Base-by-base conservation (phyloP, 2,113 vertebrate species). In the Apteryx mantelli region DNA sequence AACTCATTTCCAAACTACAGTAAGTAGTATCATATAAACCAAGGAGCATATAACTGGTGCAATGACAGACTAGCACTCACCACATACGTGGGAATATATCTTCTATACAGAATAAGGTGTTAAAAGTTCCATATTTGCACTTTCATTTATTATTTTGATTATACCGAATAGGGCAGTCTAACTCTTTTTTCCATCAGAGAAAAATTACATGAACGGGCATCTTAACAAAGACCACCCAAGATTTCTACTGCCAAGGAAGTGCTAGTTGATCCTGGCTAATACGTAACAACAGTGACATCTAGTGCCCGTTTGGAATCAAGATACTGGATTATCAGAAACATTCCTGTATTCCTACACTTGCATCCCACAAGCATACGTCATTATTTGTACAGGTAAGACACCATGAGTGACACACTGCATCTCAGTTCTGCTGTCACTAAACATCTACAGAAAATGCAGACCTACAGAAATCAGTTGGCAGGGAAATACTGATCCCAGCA, bases 261-360 rank as follows among this genome's bases (percentile, higher is more conserved):
- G 0, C 55, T 16, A 32, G 6, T 6, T 16, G 71, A 19, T 63
- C 84, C n/a, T 16, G 53, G 50, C 6, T 75, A 20, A 46, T 1
- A 6, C 93, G 69, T 44, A 73, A 69, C 89, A 94, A 90, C 74
- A 97, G 64, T 79, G 97, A 94, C 97, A 96, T 68, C 97, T 97
- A 97, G 82, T 5, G 97, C 42, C 32, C 9, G 1, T 24, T 38
- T 82, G 34, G 5, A 40, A 85, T 22, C 50, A 15, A 61, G 50
- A 22, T 2, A 1, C 15, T 4, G 38, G 4, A 53, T 55, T 6
- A 28, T 25, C 20, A 44, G 26, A 50, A 63, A 36, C 10, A 40
- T 30, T 7, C 53, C n/a, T 13, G 11, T 5, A 40, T 4, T 7
- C 2, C 26, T 38, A 9, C 7, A 17, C 2, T 1, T 1, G 56